Base-by-base conservation (phyloP, 2,113 vertebrate genomes). In the Prochilodus magdalenae region DNA sequence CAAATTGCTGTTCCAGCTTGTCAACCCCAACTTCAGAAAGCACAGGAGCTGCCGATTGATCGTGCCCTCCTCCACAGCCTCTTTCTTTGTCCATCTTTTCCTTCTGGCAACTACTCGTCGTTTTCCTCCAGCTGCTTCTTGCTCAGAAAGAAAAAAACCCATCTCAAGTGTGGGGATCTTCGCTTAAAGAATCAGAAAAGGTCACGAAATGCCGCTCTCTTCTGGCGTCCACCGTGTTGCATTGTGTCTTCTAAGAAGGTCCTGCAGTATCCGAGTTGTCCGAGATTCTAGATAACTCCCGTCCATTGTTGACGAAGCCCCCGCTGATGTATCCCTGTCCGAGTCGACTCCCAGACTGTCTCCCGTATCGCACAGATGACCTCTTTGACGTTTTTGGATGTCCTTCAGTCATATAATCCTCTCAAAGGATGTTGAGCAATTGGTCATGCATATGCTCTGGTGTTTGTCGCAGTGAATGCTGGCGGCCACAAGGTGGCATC, bases 211-310 rank as follows among this genome's bases (percentile, higher is more conserved):
- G 66, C 36, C 65, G 40, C 30, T 40, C 29, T 69, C 16, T 66
- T 12, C 20, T 33, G 11, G 1, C 66, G n/a, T 65, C 75, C 40
- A 49, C 59, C 59, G 4, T 47, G 36, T 20, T n/a, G n/a, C n/a
- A n/a, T n/a, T n/a, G n/a, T n/a, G n/a, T n/a, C 36, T 36, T 36
- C 36, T 36, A 36, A 70, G n/a, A 44, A 67, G 22, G 90, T 93
- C 89, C 84, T 86, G 83, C 82, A 76, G 86, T 83, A 83, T 89
- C 87, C n/a, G n/a, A n/a, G n/a, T 85, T 89, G 88, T 89, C 22
- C 75, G 88, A 89, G 90, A 89, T 91, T 91, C 89, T 90, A 90
- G 89, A 91, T 89, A 90, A 18, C 44, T n/a, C 14, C 26, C 36
- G 27, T 79, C 36, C 51, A 70, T 26, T 55, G n/a, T 78, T 11